Percentiles rank a stretch among this genome's conserved stretches.
Evolutionary conservation across 2,113 vertebrate genomes (phyloP).

Genomic region (Cyanoliseus patagonus): DNA sequence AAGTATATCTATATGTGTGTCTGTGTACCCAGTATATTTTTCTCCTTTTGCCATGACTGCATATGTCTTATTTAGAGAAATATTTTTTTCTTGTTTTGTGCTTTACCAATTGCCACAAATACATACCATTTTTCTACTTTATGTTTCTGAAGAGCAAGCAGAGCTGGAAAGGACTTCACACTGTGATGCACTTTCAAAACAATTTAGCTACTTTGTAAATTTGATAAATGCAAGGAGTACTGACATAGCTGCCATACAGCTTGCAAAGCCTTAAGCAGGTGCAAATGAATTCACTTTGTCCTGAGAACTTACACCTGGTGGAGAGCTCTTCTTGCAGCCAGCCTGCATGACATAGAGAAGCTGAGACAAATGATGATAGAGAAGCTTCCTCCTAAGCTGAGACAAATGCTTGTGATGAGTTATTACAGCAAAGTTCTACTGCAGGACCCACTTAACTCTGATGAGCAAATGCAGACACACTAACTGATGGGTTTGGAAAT

Average conservation of each 20-base stretch:
- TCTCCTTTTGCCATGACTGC: background rate
- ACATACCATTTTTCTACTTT: background rate
- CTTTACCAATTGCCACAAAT: constrained; percentile 39
- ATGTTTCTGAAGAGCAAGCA: constrained; percentile 43
- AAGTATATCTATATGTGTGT: background rate
- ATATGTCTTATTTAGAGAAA: background rate
- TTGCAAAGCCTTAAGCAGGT: constrained; percentile 41
- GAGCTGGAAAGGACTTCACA: constrained; percentile 32
- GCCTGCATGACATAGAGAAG: background rate
- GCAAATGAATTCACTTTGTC: constrained; percentile 51
- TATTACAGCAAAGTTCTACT: background rate
- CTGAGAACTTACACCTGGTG: constrained; percentile 33
- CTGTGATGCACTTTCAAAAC: constrained; percentile 63
- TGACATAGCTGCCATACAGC: constrained; percentile 10
- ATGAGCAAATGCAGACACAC: background rate
- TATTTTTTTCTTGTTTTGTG: background rate
- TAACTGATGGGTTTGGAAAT: background rate
- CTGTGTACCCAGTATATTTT: background rate
- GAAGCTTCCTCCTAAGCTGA: background rate
- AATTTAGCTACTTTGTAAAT: constrained; percentile 69
- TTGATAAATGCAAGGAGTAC: constrained; percentile 22
- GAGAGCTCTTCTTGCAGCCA: constrained; percentile 28
- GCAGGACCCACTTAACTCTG: background rate
- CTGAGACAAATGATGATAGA: background rate
- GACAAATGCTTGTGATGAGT: background rate